A percentile compares a stretch with the other conserved stretches of the same genome.
These are phyloP conservation scores for Apolygus lucorum DNA, from an alignment of 1,140 invertebrate species.

Conservation along the genomic window DNA sequence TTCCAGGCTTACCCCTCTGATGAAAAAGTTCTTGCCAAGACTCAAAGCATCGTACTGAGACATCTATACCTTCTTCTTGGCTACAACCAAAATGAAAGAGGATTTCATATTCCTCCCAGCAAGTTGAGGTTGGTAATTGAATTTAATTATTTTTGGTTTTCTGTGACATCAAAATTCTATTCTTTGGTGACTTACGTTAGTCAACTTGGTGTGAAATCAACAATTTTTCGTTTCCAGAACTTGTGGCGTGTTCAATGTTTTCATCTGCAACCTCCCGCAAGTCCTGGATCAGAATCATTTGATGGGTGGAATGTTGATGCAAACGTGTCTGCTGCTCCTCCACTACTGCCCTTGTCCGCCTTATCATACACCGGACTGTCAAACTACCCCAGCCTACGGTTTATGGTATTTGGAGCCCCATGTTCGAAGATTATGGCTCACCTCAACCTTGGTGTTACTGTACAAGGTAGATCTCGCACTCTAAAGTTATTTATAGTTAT, in stretches of 20 bases:
- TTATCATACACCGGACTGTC: slow-evolving; percentile 43
- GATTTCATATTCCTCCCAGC: slow-evolving; percentile 81
- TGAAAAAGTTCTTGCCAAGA: slow-evolving; percentile 66
- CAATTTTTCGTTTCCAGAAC: slow-evolving; percentile 45
- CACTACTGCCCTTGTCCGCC: slow-evolving; percentile 79
- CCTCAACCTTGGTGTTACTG: slow-evolving; percentile 83
- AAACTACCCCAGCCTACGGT: slow-evolving; percentile 61
- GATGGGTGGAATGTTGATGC: slow-evolving; percentile 77
- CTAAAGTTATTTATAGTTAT: background rate
- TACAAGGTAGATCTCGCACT: slow-evolving; percentile 67
- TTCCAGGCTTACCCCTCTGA: slow-evolving; percentile 69
- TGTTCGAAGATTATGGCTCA: slow-evolving; percentile 82
- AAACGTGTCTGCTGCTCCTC: slow-evolving; percentile 74
- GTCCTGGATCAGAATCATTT: slow-evolving; percentile 88
- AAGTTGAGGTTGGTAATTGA: slow-evolving; percentile 60
- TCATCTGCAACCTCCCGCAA: slow-evolving; percentile 85
- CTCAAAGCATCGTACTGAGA: slow-evolving; percentile 78
- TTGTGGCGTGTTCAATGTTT: slow-evolving; percentile 92
- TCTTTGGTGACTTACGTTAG: slow-evolving; percentile 3
- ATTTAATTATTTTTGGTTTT: background rate
- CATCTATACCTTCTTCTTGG: slow-evolving; percentile 90
- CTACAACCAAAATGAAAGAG: slow-evolving; percentile 82
- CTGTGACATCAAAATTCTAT: background rate
- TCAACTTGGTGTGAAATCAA: no score
- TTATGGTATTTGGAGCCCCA: slow-evolving; percentile 80